Evolutionary conservation across 35 echinoderm and acorn worm species (phyloP), one percentile per base, ranked within the genome.

Genomic region (Apostichopus japonicus): DNA sequence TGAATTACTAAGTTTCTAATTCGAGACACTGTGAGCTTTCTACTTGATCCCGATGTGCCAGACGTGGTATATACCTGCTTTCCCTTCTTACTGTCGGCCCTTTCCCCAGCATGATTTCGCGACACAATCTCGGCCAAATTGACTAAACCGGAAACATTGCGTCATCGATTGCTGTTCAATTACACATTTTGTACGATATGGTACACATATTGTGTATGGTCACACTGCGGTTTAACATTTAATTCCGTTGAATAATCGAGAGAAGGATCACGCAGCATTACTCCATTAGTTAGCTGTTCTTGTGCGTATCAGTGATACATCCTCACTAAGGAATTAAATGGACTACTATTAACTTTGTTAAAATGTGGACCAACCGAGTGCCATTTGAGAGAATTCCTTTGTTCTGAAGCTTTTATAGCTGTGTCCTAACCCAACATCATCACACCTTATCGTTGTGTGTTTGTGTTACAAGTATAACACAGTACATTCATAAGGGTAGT

Each of bases 111-210:
- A 61, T 61, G 13, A 61, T 13, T 61, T 10, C 13, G 57, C 13
- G 57, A 61, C 57, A 61, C 57, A 19, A 23, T 19, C 71, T 22
- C 8, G n/a, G 13, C 15, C n/a, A 3, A 75, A 75, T 23, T 75
- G 71, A 19, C 71, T 19, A 19, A 75, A 75, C 17, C 17, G 71
- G 71, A 75, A 75, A 75, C 71, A 75, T 75, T 75, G 71, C 71
- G 71, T 75, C 71, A 75, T 75, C 71, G 71, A 61, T 75, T 75
- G 15, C 15, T 4, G 71, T 14, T 75, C n/a, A 75, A 75, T 15
- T 75, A 75, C 71, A 75, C 71, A 75, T 75, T 75, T 75, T 75
- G 71, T n/a, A 19, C 16, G 71, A 75, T 75, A 75, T 75, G 21
- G 33, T 44, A 4, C n/a, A 19, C 17, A n/a, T n/a, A 75, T 22